These are phyloP conservation scores for Lipotes vexillifer DNA, from an alignment of 2,113 vertebrate species.

Conservation along the genomic window DNA sequence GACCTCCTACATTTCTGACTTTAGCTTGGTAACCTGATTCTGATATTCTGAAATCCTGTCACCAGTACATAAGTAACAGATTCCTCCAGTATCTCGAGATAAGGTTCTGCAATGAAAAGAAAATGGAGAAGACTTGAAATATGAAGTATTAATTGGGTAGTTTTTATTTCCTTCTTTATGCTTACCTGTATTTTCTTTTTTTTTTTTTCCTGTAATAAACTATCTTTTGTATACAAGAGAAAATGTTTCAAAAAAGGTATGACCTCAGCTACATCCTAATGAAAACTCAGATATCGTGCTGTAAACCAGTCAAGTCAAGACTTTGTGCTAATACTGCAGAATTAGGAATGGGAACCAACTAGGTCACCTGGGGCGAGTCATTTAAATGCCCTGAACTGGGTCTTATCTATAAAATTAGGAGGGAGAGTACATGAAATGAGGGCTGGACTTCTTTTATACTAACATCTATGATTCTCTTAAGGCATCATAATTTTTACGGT, in stretches of 20 bases:
- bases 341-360: neutral
- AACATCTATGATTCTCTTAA: neutral
- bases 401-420: neutral
- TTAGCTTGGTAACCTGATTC: neutral
- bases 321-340: neutral
- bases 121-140: neutral
- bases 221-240: neutral
- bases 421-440: neutral
- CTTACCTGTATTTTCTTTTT: neutral
- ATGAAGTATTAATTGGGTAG: neutral
- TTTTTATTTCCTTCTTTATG: neutral
- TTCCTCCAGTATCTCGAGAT: neutral
- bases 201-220: neutral
- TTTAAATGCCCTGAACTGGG: neutral
- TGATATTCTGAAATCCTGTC: neutral
- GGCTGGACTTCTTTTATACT: neutral
- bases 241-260: neutral
- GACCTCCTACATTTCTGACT: neutral
- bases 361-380: neutral
- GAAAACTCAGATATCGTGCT: neutral
- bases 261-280: neutral
- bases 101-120: neutral
- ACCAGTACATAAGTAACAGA: neutral
- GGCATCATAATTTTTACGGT: neutral
- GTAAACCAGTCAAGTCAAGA: neutral